Evolutionary conservation across 2,888 invertebrate genomes (phyloP).

Genomic region (Metallyticus violacea): DNA sequence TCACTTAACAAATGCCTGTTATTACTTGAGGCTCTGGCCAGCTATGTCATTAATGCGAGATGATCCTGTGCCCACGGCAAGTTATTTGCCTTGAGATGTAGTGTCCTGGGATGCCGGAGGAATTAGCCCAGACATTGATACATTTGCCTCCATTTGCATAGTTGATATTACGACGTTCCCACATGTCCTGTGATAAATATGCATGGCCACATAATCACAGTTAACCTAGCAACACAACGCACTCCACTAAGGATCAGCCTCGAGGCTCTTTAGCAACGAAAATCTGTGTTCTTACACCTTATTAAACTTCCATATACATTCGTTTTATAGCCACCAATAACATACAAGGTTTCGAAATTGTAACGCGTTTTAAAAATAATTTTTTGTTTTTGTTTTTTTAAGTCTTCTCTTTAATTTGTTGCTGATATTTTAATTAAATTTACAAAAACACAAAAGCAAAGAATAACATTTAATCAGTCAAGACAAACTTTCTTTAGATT

Average conservation of each 20-base stretch:
- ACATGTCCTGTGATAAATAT: background rate
- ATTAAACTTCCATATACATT: too few relatives aligned
- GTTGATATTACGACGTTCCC: background rate
- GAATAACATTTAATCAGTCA: too few relatives aligned
- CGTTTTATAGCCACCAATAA: too few relatives aligned
- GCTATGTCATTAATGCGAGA: background rate
- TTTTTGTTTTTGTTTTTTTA: too few relatives aligned
- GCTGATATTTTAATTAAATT: too few relatives aligned
- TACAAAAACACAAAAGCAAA: too few relatives aligned
- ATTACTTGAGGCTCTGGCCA: background rate
- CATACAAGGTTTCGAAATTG: too few relatives aligned
- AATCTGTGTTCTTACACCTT: background rate
- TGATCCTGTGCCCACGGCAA: background rate
- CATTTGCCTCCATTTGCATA: background rate
- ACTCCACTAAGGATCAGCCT: background rate
- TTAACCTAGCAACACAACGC: background rate
- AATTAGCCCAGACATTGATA: background rate
- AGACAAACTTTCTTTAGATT: too few relatives aligned
- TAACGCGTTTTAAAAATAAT: too few relatives aligned
- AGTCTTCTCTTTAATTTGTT: too few relatives aligned
- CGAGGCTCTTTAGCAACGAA: background rate
- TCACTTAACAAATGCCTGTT: background rate
- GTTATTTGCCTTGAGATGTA: background rate
- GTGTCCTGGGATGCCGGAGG: background rate
- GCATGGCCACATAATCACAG: background rate